Base-by-base conservation (phyloP, 1,140 invertebrate genomes). In the Acyrthosiphon pisum region DNA sequence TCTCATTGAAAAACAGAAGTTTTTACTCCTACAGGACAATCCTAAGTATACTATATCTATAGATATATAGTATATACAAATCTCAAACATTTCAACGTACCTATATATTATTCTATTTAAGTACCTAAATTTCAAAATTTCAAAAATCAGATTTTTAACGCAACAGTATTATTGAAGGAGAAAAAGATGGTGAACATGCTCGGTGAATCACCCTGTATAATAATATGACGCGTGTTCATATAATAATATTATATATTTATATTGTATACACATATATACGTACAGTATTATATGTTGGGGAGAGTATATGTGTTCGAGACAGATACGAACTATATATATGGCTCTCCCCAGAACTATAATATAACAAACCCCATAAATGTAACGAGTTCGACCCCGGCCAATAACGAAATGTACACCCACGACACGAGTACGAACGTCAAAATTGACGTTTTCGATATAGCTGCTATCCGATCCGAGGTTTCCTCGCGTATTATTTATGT, bases 371-470 rank as follows among this genome's bases (percentile, higher is more conserved):
- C 46, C 46, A 88, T 88, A 88, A 88, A 20, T 23, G 46, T 88
- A 87, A 50, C 87, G 87, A 88, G 46, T 88, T 53, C 87, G 44
- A 88, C 87, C 87, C 46, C 46, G 46, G 22, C 48, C 87, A 53
- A 88, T 88, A n/a, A 56, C 88, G 48, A 41, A 89, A 89, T 89
- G 50, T 26, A 89, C 30, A 87, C 86, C 44, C 83, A 22, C 44
- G 44, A 48, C 46, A n/a, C 44, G 30, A n/a, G 46, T 53, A 26
- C 88, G 88, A 23, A 37, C 50, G 88, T 89, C 88, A 89, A 89
- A 56, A 89, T 41, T 89, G 88, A 89, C 88, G n/a, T 89, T 89
- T 89, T 88, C 46, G 46, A 88, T 22, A 46, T 88, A n/a, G 9
- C 23, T 88, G 30, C 60, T 76, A 76, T 76, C 60, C 60, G 14